Evolutionary conservation across 2,113 vertebrate species (phyloP).

Genomic region (Pelodiscus sinensis): DNA sequence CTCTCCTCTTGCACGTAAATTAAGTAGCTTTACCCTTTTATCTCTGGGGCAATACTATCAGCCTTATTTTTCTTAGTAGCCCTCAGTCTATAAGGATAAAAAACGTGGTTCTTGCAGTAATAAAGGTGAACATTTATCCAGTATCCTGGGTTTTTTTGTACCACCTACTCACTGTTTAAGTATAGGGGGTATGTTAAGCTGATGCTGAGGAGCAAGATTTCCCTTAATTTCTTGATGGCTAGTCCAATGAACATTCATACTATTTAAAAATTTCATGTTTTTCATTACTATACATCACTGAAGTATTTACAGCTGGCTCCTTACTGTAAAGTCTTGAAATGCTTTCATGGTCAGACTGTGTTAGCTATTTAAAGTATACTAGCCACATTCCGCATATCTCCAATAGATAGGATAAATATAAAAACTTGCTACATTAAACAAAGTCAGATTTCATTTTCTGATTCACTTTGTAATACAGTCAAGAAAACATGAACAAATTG

Average conservation of each 20-base stretch:
- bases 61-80: neutral
- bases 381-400: neutral
- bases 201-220: neutral
- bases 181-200: neutral
- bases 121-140: neutral
- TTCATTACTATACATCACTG: neutral
- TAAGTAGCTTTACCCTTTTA: neutral
- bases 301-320: neutral
- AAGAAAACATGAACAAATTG: slow-evolving; percentile 20
- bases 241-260: neutral
- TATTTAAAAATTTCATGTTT: neutral
- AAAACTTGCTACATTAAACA: neutral
- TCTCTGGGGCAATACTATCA: neutral
- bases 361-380: neutral
- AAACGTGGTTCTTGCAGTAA: neutral
- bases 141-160: neutral
- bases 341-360: neutral
- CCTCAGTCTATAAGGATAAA: neutral
- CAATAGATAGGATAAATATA: neutral
- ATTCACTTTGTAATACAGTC: slow-evolving; percentile 15
- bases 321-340: neutral
- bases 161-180: neutral
- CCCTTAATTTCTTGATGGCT: neutral
- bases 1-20: neutral
- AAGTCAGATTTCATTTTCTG: slow-evolving; percentile 22